phyloP scores from a whole-genome alignment of 1,140 invertebrate genomes.

The Ceratosolen solmsi region DNA sequence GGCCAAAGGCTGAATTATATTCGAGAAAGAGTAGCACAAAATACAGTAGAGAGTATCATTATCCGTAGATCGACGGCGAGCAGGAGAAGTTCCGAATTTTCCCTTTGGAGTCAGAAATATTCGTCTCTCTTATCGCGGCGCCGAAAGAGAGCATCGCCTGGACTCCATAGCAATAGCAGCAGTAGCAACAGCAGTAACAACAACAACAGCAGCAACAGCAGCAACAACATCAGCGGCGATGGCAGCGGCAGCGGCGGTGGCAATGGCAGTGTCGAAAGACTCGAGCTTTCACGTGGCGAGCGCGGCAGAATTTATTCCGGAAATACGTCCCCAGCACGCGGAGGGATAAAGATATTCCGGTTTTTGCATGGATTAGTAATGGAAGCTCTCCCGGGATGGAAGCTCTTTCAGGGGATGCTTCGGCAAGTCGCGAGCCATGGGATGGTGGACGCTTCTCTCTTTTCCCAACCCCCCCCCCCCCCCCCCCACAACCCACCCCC shows the following conservation, averaged over 20 bases:
- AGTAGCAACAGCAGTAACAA: neutral
- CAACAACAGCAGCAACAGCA: neutral
- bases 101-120: conserved; percentile 37
- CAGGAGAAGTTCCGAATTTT: conserved; percentile 29
- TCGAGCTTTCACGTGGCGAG: conserved; percentile 60
- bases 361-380: conserved; percentile 75
- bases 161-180: neutral
- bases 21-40: neutral
- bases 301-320: conserved; percentile 70
- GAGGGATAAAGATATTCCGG: conserved; percentile 74
- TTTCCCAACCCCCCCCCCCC: neutral
- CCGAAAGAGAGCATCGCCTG: conserved; percentile 34
- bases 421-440: conserved; percentile 63
- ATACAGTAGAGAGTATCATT: neutral
- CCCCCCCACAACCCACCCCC: neutral
- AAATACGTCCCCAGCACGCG: conserved; percentile 71
- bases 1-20: neutral
- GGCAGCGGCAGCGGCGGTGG: neutral
- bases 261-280: conserved; percentile 23
- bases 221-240: neutral
- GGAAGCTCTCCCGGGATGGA: conserved; percentile 72
- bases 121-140: conserved; percentile 39
- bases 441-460: conserved; percentile 58
- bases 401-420: conserved; percentile 69
- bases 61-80: neutral